phyloP scores from a whole-genome alignment of 2,113 vertebrate genomes.

The Campylomormyrus tamandua region DNA sequence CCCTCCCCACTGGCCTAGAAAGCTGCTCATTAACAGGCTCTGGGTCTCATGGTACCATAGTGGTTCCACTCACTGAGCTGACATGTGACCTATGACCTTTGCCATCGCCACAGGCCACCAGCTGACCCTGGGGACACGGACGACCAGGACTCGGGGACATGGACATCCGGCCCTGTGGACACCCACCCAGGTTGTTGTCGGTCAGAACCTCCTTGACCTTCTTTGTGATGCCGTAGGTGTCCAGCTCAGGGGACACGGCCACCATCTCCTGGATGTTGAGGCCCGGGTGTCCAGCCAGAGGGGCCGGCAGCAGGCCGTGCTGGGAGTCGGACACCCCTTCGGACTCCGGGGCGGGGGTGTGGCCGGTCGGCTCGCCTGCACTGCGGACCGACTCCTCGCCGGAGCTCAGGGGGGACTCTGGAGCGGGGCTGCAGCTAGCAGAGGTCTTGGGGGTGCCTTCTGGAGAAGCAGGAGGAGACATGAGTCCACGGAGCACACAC shows the following conservation, averaged over 20 bases:
- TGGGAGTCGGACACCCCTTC: constrained; percentile 77
- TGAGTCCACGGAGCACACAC: not conserved
- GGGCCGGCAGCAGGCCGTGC: constrained; percentile 68
- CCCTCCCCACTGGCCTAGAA: not conserved
- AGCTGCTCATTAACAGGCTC: not conserved
- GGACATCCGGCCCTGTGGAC: not conserved
- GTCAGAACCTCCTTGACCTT: constrained; percentile 94
- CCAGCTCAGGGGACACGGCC: constrained; percentile 86
- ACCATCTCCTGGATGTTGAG: constrained; percentile 89
- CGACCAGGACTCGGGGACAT: no score
- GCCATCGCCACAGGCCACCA: not conserved
- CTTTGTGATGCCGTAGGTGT: constrained; percentile 91
- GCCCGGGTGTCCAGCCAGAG: constrained; percentile 68
- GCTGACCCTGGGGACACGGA: not conserved
- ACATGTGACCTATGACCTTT: not conserved
- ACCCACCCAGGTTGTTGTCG: constrained; percentile 91
- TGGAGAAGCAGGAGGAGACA: constrained; percentile 40
- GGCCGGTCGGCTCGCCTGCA: constrained; percentile 69
- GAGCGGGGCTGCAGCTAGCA: constrained; percentile 89
- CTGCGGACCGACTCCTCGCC: constrained; percentile 84
- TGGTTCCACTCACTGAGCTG: not conserved
- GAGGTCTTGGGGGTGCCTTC: constrained; percentile 94
- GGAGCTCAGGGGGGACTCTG: constrained; percentile 88
- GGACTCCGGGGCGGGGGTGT: constrained; percentile 71
- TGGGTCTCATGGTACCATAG: not conserved